Conservation (phyloP, 2,113 vertebrate genomes). For the Tachycineta bicolor region DNA sequence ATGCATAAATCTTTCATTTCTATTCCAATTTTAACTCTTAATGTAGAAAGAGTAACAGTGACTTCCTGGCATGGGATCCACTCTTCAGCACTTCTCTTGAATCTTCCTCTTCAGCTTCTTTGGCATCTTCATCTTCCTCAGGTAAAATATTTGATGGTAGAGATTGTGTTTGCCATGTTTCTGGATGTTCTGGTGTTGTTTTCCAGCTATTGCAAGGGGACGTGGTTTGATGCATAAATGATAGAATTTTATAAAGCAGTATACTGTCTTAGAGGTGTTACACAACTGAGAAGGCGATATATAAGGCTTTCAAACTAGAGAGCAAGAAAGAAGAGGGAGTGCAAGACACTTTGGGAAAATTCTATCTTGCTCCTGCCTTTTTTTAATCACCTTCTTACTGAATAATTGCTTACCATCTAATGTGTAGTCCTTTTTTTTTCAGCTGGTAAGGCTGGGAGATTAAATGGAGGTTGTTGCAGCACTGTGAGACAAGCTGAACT, state of each 20-base stretch:
- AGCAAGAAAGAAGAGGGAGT: not conserved
- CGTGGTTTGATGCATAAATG: not conserved
- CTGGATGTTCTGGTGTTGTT: not conserved
- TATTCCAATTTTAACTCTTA: slow-evolving; percentile 9
- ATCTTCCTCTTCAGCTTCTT: slow-evolving; percentile 76
- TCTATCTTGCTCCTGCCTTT: not conserved
- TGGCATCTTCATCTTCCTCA: slow-evolving; percentile 79
- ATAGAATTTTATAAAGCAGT: not conserved
- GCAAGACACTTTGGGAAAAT: not conserved
- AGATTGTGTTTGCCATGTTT: not conserved
- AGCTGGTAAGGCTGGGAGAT: not conserved
- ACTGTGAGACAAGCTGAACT: not conserved
- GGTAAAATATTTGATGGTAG: slow-evolving; percentile 71
- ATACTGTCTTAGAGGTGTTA: not conserved
- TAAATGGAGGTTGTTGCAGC: not conserved
- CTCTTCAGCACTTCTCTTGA: slow-evolving; percentile 81
- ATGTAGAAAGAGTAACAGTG: slow-evolving; percentile 83
- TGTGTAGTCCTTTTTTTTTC: not conserved
- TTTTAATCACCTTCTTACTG: not conserved
- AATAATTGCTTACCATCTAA: not conserved
- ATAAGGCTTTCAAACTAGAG: not conserved
- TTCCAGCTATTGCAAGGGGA: not conserved
- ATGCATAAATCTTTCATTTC: not conserved
- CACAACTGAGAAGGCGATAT: not conserved
- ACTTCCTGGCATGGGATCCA: slow-evolving; percentile 93